phyloP scores from a whole-genome alignment of 2,888 invertebrate species.

The Parthenolecanium corni region DNA sequence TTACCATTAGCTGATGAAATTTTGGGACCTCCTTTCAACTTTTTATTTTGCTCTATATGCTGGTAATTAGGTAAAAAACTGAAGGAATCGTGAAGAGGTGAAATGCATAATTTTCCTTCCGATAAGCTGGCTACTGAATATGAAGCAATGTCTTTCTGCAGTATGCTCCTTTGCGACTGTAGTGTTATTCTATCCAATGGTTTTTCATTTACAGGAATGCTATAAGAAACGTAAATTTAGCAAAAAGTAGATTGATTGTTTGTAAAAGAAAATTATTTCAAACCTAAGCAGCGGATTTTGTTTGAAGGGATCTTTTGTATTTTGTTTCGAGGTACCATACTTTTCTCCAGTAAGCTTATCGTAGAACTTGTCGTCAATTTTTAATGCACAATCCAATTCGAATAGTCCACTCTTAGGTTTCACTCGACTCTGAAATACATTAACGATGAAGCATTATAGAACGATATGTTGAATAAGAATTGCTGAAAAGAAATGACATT shows the following conservation, averaged over 20 bases:
- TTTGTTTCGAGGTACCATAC: background rate
- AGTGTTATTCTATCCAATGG: constrained; percentile 10
- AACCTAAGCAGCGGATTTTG: background rate
- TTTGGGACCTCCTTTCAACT: background rate
- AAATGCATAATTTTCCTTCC: constrained; percentile 22
- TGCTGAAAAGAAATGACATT: background rate
- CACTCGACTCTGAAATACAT: constrained; percentile 11
- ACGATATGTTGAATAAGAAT: background rate
- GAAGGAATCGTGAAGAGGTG: constrained; percentile 10
- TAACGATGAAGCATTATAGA: background rate
- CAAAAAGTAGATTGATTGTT: too few species aligned
- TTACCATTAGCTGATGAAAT: background rate
- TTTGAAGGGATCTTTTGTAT: background rate
- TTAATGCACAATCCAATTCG: constrained; percentile 6
- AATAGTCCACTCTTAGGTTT: constrained; percentile 18
- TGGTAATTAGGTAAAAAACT: constrained; percentile 20
- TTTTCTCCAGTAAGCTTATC: constrained; percentile 2
- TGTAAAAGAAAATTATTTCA: background rate
- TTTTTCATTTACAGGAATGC: background rate
- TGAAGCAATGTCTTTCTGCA: constrained; percentile 15
- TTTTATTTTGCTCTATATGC: constrained; percentile 11
- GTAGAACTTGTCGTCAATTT: constrained; percentile 5
- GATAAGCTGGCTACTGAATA: constrained; percentile 10
- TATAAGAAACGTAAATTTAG: too few species aligned
- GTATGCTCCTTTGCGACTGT: constrained; percentile 13